Conservation (phyloP, 2,113 vertebrate genomes). For the Mesembrinibis cayennensis region DNA sequence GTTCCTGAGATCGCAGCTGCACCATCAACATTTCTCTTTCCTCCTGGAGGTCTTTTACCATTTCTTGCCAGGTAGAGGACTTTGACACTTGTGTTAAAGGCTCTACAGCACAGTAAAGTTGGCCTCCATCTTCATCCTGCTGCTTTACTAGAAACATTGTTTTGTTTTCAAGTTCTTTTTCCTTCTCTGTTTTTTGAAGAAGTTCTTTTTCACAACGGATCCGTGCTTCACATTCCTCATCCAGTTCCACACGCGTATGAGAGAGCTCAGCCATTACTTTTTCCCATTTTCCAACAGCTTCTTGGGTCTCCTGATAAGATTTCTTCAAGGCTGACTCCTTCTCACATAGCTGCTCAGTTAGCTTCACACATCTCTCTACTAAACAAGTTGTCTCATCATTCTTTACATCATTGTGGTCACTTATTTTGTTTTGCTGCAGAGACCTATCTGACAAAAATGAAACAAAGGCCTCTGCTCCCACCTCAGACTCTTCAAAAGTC, state of each 20-base stretch:
- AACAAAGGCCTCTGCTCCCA: slow-evolving; percentile 17
- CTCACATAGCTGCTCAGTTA: slow-evolving; percentile 71
- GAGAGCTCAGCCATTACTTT: slow-evolving; percentile 68
- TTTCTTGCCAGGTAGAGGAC: slow-evolving; percentile 3
- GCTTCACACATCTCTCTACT: slow-evolving; percentile 69
- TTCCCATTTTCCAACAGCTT: slow-evolving; percentile 71
- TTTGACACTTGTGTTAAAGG: not conserved
- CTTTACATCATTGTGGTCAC: not conserved
- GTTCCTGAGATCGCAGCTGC: slow-evolving; percentile 69
- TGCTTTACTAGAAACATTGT: not conserved
- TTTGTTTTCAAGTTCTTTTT: slow-evolving; percentile 28
- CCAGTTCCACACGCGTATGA: slow-evolving; percentile 33
- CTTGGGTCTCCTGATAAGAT: slow-evolving; percentile 66
- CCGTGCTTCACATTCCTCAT: not conserved
- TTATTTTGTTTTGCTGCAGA: slow-evolving; percentile 17
- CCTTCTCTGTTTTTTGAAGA: not conserved
- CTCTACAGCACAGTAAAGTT: slow-evolving; percentile 38
- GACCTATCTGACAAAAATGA: not conserved
- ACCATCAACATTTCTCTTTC: slow-evolving; percentile 54
- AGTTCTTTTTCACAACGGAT: not conserved
- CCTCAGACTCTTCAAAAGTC: not conserved
- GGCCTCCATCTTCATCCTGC: slow-evolving; percentile 38
- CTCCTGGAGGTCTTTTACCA: slow-evolving; percentile 59
- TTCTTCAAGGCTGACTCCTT: slow-evolving; percentile 71
- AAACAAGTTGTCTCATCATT: slow-evolving; percentile 64